phyloP scores from a whole-genome alignment of 2,113 vertebrate species.

The Alces alces region DNA sequence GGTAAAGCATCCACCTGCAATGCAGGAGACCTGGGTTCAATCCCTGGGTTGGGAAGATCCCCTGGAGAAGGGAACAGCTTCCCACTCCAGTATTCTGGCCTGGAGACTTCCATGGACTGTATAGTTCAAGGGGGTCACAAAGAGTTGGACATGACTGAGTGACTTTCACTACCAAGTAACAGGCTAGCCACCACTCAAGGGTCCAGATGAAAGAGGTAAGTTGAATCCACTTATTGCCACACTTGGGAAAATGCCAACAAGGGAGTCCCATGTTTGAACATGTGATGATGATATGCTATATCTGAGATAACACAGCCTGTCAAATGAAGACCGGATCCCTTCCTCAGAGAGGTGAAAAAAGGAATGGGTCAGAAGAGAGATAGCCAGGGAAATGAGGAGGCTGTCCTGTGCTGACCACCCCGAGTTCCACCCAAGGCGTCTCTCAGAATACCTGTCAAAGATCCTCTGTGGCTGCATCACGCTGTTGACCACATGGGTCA shows the following conservation, averaged over 20 bases:
- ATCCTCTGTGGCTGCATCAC: conserved; percentile 88
- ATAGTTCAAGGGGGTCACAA: neutral
- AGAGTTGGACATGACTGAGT: neutral
- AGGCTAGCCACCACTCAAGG: neutral
- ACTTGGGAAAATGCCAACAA: neutral
- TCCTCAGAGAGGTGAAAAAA: neutral
- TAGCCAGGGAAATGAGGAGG: neutral
- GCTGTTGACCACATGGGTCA: conserved; percentile 83
- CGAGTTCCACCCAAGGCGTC: conserved; percentile 5
- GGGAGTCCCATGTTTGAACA: neutral
- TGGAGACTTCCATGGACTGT: neutral
- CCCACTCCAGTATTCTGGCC: neutral
- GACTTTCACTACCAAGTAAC: neutral
- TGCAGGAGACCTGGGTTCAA: neutral
- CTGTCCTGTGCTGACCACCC: neutral
- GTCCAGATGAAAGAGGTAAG: neutral
- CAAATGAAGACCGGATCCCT: neutral
- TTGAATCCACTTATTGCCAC: neutral
- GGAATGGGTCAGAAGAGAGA: neutral
- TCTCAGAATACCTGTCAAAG: conserved; percentile 85
- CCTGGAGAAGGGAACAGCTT: neutral
- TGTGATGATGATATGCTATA: fast-evolving
- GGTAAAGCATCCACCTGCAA: neutral
- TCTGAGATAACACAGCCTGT: neutral
- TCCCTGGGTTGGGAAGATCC: neutral